Conservation (phyloP, 2,888 invertebrate genomes). For the Stenotaenia linearis region DNA sequence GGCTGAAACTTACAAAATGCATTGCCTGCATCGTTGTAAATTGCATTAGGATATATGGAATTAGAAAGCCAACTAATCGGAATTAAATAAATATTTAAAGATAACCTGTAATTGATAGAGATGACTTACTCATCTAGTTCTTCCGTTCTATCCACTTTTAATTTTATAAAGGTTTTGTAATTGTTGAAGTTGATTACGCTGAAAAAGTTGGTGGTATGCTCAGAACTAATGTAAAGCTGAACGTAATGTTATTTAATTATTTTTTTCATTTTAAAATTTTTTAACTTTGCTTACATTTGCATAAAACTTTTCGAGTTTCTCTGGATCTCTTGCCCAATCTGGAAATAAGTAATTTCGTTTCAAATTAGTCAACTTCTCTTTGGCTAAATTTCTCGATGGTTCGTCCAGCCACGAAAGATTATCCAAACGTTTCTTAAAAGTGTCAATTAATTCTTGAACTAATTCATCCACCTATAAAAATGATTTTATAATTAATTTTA, state of each 20-base stretch:
- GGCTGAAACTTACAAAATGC: not conserved
- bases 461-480: constrained; percentile 72
- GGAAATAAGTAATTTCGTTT: not conserved
- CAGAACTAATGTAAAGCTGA: not conserved
- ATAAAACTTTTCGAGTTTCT: constrained; percentile 62
- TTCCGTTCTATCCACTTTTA: too few species aligned
- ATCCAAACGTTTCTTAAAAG: constrained; percentile 80
- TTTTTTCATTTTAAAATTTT: not conserved
- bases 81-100: not conserved
- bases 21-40: not conserved
- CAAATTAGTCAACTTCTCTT: constrained; percentile 58
- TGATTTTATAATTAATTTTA: not conserved
- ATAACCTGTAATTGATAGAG: not conserved
- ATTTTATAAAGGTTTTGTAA: too few species aligned
- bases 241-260: not conserved
- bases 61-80: not conserved
- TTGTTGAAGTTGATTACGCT: too few species aligned
- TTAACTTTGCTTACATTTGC: not conserved
- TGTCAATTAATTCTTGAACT: constrained; percentile 80
- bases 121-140: not conserved
- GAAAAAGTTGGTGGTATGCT: not conserved
- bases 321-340: constrained; percentile 62
- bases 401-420: constrained; percentile 92
- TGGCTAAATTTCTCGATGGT: constrained; percentile 75
- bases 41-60: not conserved